Percentiles rank a stretch among this genome's conserved stretches.
Evolutionary conservation across 1,140 invertebrate genomes (phyloP).

Genomic region (Eupristina koningsbergeri): DNA sequence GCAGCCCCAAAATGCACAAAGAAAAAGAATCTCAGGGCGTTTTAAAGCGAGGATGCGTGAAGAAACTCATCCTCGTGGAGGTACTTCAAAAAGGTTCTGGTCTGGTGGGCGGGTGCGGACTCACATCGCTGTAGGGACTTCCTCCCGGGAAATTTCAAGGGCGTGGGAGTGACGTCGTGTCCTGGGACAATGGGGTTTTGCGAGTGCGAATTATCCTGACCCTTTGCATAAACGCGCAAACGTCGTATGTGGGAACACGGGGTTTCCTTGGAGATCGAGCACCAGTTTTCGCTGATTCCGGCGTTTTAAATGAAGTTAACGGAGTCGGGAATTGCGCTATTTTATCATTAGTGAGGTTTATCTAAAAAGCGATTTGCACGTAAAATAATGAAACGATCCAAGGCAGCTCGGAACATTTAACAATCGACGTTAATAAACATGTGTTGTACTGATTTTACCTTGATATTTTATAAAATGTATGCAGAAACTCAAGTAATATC

Average conservation of each 20-base stretch:
- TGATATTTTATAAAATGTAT: background rate
- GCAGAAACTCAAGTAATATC: background rate
- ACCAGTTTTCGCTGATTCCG: background rate
- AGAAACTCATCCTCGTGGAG: background rate
- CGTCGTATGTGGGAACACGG: background rate
- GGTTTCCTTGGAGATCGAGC: background rate
- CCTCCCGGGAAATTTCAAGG: conserved; percentile 40
- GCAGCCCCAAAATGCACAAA: background rate
- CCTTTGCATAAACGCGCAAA: conserved; percentile 25
- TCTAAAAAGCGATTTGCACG: background rate
- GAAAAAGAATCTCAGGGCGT: background rate
- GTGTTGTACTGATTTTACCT: background rate
- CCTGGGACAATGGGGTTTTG: background rate
- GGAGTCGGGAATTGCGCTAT: background rate
- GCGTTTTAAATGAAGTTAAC: too few species aligned
- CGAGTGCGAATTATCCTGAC: conserved; percentile 3
- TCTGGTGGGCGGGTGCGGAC: conserved; percentile 41
- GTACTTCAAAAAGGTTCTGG: conserved; percentile 28
- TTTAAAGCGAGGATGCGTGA: background rate
- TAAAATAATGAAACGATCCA: background rate
- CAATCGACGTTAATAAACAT: background rate
- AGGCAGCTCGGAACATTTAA: background rate
- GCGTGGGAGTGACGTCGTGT: conserved; percentile 19
- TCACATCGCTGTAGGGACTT: background rate
- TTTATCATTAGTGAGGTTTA: background rate